Base-by-base conservation (phyloP, 2,888 invertebrate genomes). In the Athalia cordata region DNA sequence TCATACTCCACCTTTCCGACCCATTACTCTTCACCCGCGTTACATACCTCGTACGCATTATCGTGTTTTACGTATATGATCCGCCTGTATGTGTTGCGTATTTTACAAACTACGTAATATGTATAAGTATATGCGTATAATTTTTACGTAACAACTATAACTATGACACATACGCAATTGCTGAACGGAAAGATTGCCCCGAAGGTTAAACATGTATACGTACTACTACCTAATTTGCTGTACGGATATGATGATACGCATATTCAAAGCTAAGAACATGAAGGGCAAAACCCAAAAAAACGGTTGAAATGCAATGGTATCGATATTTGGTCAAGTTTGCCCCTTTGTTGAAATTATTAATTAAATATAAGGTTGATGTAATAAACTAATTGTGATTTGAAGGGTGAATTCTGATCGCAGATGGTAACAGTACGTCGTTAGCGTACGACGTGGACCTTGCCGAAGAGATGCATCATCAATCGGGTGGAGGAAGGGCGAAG, bases 381-480 rank as follows among this genome's bases (percentile, higher is more conserved):
- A 7, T 49, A 5, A 11, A 15, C 29, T 9, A 13, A 67, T 50
- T 67, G 29, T 0, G 2, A 29, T 29, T 29, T 29, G 29, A 29
- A 29, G 29, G 29, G 29, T 29, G 29, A 29, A 29, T 29, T 29
- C 55, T 29, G 29, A 29, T 29, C 29, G 9, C 85, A 88, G 88
- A 87, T 81, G 87, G 87, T 79, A 87, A 88, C 82, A 87, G 86
- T 75, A 88, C 87, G 61, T 86, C 87, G 78, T 86, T 86, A 81
- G 86, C 86, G 81, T 86, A 87, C 81, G 88, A 86, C 77, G 85
- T 88, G 68, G 89, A 88, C 81, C 80, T 88, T 79, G 86, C 87
- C 76, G 88, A 87, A 79, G 85, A 85, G 66, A 82, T 85, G 61
- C 82, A 84, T 66, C 29, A 29, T 29, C 29, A 29, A 29, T 29